Percentiles rank a stretch among this genome's conserved stretches.
These are phyloP conservation scores for Vulpes ferrilata DNA, from an alignment of 2,113 vertebrate species.

Conservation along the genomic window DNA sequence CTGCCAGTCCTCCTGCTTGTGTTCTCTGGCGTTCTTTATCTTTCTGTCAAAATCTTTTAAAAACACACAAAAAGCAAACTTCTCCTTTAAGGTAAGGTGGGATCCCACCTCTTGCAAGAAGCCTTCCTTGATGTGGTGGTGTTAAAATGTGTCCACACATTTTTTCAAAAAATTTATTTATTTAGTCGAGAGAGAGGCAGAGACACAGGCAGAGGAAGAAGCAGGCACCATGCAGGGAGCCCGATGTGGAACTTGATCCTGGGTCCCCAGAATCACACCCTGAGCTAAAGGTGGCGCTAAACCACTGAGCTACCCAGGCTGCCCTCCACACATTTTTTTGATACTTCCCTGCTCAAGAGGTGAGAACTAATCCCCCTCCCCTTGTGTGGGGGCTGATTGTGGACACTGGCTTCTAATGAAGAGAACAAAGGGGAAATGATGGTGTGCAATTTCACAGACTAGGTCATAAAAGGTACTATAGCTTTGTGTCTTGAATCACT, in stretches of 20 bases:
- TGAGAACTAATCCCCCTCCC: neutral
- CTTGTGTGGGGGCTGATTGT: neutral
- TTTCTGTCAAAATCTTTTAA: too few relatives aligned
- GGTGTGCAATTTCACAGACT: neutral
- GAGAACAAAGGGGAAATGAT: neutral
- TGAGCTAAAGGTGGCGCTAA: too few relatives aligned
- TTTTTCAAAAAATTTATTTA: neutral
- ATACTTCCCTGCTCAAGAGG: neutral
- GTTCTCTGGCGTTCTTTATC: too few relatives aligned
- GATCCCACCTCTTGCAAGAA: neutral
- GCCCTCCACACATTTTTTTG: neutral
- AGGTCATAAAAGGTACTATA: neutral
- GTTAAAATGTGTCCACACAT: neutral
- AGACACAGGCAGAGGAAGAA: too few relatives aligned
- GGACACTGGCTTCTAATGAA: neutral
- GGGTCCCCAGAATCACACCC: too few relatives aligned
- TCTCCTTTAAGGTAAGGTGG: neutral
- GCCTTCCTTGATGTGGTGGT: neutral
- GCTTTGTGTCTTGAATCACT: neutral
- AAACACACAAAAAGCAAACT: neutral
- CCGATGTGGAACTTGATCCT: too few relatives aligned
- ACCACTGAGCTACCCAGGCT: too few relatives aligned
- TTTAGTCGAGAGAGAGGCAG: too few relatives aligned
- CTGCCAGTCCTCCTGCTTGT: too few relatives aligned
- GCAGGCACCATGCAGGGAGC: too few relatives aligned